Conservation (phyloP, 2,888 invertebrate genomes). For the Xestia sexstrigata region DNA sequence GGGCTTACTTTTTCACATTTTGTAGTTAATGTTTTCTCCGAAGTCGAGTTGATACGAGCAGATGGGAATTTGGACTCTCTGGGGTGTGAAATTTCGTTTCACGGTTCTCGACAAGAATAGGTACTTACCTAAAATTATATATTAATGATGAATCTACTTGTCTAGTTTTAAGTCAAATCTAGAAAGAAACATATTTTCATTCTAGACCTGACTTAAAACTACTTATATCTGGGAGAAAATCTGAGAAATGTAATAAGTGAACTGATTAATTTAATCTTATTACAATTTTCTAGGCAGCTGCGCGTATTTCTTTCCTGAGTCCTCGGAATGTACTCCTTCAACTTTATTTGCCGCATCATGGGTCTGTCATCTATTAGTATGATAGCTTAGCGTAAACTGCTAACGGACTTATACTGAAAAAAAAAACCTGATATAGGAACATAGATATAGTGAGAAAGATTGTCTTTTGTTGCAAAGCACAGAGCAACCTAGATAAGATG, state of each 20-base stretch:
- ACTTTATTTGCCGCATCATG: constrained; percentile 10
- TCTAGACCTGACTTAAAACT: neutral
- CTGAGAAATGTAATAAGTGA: neutral
- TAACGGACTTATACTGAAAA: neutral
- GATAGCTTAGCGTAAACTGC: neutral
- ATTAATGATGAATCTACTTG: neutral
- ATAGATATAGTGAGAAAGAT: neutral
- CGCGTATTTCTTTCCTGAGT: neutral
- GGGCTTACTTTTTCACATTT: neutral
- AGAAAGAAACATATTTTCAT: neutral
- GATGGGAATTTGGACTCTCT: neutral
- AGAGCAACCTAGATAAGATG: neutral
- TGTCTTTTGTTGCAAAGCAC: neutral
- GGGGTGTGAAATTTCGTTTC: neutral
- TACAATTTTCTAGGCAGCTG: neutral
- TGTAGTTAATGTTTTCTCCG: neutral
- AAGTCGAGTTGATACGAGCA: neutral
- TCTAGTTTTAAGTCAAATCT: neutral
- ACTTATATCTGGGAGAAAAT: neutral
- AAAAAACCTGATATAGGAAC: too few species aligned
- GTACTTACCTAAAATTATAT: neutral
- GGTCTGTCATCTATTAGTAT: neutral
- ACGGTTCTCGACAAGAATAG: neutral
- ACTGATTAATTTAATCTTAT: neutral
- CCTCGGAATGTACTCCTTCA: neutral